Base-by-base conservation (phyloP, 1,140 invertebrate species). In the Ruditapes philippinarum region DNA sequence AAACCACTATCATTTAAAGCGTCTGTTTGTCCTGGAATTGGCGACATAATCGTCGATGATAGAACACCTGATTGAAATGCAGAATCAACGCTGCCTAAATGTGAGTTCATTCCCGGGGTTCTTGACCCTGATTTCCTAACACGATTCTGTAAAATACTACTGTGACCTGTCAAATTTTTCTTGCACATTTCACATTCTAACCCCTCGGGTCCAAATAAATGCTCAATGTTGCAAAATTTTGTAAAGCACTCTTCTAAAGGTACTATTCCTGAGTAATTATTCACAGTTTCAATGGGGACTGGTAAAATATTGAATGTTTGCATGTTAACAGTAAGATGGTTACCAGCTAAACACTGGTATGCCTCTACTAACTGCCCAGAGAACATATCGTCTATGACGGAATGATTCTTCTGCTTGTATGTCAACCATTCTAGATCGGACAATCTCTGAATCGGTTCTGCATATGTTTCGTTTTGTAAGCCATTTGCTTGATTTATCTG, bases 371-470 rank as follows among this genome's bases (percentile, higher is more conserved):
- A 78, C 92, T 95, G 95, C 14, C 95, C 95, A 9, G 94, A 93
- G 86, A 95, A 95, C 40, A 94, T 84, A 74, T 93, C 93, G 78
- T 95, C 95, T 14, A 95, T 89, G 0, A 94, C 82, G 7, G 95
- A 95, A 40, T 92, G 81, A 91, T 95, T 95, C 1, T 89, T 88
- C 73, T 93, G 91, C 85, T 95, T 95, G 92, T 95, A 92, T 22
- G 93, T 91, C 54, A 95, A 86, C 95, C 95, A 95, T 78, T 95
- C 95, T 22, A 95, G 87, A 51, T 95, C 95, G 4, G 94, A 94
- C 42, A 95, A 84, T 22, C 94, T 90, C 83, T 95, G 95, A 31
- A 95, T 94, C 22, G 94, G 91, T 74, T 95, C 95, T 49, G 94
- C 95, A 89, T 95, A 95, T n/a, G 91, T 93, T 49, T 93, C 92